Conservation (phyloP, 2,797 vertebrate genomes). For the Kryptolebias ocellatus region DNA sequence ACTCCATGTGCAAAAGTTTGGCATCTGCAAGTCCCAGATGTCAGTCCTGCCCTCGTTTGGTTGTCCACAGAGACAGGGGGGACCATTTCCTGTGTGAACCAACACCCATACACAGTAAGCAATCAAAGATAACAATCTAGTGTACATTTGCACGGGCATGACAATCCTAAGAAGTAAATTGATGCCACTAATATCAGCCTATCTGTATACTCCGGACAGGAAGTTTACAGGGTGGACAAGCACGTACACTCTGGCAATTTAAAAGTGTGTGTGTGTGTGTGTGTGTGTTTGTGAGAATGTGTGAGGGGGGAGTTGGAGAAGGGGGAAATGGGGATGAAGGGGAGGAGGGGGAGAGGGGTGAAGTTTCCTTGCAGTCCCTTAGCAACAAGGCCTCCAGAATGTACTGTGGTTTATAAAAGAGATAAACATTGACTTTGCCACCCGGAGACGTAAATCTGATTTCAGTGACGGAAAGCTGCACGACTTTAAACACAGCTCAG, state of each 20-base stretch:
- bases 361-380: conserved; percentile 71
- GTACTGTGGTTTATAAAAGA: conserved; percentile 76
- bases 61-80: conserved; percentile 69
- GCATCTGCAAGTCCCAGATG: conserved; percentile 62
- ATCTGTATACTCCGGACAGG: conserved; percentile 81
- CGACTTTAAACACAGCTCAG: conserved; percentile 52
- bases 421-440: conserved; percentile 80
- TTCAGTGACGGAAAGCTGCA: conserved; percentile 61
- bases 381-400: conserved; percentile 77
- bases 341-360: conserved; percentile 32
- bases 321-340: conserved; percentile 28
- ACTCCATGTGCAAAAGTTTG: conserved; percentile 54
- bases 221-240: conserved; percentile 80
- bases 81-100: conserved; percentile 83
- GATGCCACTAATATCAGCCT: conserved; percentile 76
- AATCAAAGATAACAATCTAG: conserved; percentile 73
- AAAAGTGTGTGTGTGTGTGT: conserved; percentile 34
- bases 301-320: background rate
- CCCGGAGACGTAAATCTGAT: conserved; percentile 62
- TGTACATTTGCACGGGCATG: conserved; percentile 68
- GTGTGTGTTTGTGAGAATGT: too few relatives aligned
- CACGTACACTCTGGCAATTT: conserved; percentile 75
- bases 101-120: conserved; percentile 76
- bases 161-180: conserved; percentile 72
- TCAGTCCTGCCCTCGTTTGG: conserved; percentile 62